These are phyloP conservation scores for Ammodytes dubius DNA, from an alignment of 2,113 vertebrate species.

Conservation along the genomic window DNA sequence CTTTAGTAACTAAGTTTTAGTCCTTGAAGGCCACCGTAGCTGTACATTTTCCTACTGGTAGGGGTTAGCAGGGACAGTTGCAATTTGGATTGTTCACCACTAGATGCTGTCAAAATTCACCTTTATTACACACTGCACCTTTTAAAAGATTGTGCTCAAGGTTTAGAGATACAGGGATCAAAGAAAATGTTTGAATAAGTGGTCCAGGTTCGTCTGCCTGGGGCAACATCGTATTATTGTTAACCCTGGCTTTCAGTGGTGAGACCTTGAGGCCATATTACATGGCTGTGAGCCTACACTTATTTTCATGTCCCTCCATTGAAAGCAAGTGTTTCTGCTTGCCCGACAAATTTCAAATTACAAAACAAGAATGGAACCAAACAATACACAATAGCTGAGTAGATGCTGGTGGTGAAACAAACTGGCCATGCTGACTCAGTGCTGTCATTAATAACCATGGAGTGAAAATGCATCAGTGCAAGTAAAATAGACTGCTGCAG, in stretches of 20 bases:
- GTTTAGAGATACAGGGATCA: background rate
- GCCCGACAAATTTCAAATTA: constrained; percentile 25
- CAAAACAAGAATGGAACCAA: constrained; percentile 12
- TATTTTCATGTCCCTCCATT: constrained; percentile 24
- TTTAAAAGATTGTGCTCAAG: background rate
- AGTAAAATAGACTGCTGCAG: background rate
- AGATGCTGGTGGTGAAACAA: constrained; percentile 38
- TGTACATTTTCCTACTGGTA: no score
- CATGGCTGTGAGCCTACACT: constrained; percentile 4
- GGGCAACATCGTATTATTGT: background rate
- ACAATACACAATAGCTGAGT: constrained; percentile 9
- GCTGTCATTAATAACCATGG: background rate
- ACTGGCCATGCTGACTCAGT: constrained; percentile 15
- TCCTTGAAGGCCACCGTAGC: no score
- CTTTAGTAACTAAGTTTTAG: no score
- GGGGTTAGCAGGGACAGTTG: no score
- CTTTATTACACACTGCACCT: no score
- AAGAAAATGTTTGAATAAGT: background rate
- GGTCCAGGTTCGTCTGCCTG: background rate
- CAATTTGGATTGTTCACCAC: no score
- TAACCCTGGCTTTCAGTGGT: background rate
- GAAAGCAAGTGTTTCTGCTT: constrained; percentile 13
- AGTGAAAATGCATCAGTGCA: background rate
- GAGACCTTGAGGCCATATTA: constrained; percentile 13
- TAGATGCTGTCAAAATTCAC: no score